phyloP scores from a whole-genome alignment of 2,888 invertebrate species.

The Andrena camellia region DNA sequence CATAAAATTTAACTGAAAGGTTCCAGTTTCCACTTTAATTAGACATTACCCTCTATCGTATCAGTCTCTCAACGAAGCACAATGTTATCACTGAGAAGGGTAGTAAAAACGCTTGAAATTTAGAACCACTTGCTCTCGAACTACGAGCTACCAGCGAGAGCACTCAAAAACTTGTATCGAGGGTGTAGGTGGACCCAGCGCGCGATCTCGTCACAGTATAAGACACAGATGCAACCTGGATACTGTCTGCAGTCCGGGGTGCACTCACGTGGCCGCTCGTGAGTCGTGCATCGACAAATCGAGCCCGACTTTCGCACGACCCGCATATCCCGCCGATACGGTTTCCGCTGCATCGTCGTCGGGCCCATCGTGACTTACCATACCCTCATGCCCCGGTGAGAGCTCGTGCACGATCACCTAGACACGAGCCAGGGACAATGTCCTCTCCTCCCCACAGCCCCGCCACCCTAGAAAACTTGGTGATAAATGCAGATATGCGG shows the following conservation, averaged over 20 bases:
- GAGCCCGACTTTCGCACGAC: conserved; percentile 74
- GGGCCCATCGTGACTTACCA: conserved; percentile 69
- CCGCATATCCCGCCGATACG: conserved; percentile 64
- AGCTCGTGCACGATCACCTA: conserved; percentile 63
- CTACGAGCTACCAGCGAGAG: too few species aligned
- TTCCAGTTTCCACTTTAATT: too few species aligned
- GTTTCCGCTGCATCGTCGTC: conserved; percentile 53
- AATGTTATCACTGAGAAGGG: too few species aligned
- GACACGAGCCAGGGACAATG: conserved; percentile 62
- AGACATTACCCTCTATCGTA: too few species aligned
- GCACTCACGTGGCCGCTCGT: conserved; percentile 47
- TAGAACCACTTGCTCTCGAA: too few species aligned
- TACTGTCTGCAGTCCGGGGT: neutral
- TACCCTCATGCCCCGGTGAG: conserved; percentile 56
- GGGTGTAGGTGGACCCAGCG: neutral
- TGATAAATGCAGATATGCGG: conserved; percentile 76
- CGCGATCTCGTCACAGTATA: neutral
- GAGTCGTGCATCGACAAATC: conserved; percentile 74
- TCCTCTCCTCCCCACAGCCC: conserved; percentile 17
- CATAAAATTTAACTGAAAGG: too few species aligned
- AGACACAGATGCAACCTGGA: neutral
- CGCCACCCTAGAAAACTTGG: conserved; percentile 65
- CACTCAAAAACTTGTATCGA: too few species aligned
- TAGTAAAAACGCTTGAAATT: too few species aligned
- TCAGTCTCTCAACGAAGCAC: too few species aligned